phyloP scores from a whole-genome alignment of 2,113 vertebrate genomes.

The zebrafish (Danio rerio) region GRCz12tu NC_133184.1:20224501-20225000 shows the following conservation, averaged over 20 bases:
- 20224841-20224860: conserved; percentile 32
- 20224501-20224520: no score
- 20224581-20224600: no score
- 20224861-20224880: not conserved
- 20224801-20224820: conserved; percentile 13
- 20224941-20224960: conserved; percentile 41
- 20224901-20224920: conserved; percentile 2
- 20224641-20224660: no score
- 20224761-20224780: not conserved
- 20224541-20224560: no score
- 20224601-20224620: no score
- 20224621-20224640: no score
- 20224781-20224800: conserved; percentile 19
- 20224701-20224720: no score
- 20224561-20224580: no score
- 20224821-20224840: conserved; percentile 33
- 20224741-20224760: not conserved
- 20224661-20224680: no score
- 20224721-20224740: not conserved
- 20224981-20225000: not conserved
- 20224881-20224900: conserved; percentile 13
- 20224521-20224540: no score
- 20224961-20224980: conserved; percentile 44
- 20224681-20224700: no score
- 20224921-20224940: conserved; percentile 44